Percentiles rank a stretch among this genome's conserved stretches.
These are phyloP conservation scores for Papilio demoleus DNA, from an alignment of 2,888 invertebrate genomes.

Conservation along the genomic window DNA sequence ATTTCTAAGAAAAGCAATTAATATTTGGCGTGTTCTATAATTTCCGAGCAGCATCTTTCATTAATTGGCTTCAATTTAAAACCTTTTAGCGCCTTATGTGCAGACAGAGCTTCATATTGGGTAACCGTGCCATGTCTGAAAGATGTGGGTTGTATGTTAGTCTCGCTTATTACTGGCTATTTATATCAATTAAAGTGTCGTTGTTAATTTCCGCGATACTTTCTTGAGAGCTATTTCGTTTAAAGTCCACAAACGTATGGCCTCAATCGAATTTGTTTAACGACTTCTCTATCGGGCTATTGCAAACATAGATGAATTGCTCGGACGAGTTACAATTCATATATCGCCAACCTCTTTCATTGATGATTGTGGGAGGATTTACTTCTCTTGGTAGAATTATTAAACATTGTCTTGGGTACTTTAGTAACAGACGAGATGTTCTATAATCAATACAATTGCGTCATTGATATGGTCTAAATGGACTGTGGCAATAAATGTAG, in stretches of 20 bases:
- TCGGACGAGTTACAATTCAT: background rate
- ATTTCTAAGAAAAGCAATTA: constrained; percentile 36
- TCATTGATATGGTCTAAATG: constrained; percentile 77
- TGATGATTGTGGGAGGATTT: background rate
- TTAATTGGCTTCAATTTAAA: constrained; percentile 41
- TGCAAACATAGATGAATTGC: constrained; percentile 6
- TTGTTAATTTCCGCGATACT: constrained; percentile 70
- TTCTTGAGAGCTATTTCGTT: constrained; percentile 58
- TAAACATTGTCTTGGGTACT: background rate
- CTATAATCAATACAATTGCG: constrained; percentile 66
- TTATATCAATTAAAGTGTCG: constrained; percentile 77
- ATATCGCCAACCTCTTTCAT: background rate
- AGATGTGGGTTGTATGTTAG: constrained; percentile 45
- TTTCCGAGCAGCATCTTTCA: constrained; percentile 28
- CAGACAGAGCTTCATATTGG: constrained; percentile 25
- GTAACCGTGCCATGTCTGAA: constrained; percentile 33
- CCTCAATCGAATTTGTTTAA: constrained; percentile 20
- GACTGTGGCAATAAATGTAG: constrained; percentile 72
- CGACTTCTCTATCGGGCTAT: background rate
- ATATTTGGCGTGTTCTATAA: constrained; percentile 29
- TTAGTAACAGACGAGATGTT: constrained; percentile 38
- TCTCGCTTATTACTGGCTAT: constrained; percentile 57
- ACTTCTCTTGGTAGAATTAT: background rate
- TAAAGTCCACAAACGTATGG: background rate
- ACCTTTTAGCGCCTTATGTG: constrained; percentile 33